Base-by-base conservation (phyloP, 2,888 invertebrate species). In the Coelopa pilipes region DNA sequence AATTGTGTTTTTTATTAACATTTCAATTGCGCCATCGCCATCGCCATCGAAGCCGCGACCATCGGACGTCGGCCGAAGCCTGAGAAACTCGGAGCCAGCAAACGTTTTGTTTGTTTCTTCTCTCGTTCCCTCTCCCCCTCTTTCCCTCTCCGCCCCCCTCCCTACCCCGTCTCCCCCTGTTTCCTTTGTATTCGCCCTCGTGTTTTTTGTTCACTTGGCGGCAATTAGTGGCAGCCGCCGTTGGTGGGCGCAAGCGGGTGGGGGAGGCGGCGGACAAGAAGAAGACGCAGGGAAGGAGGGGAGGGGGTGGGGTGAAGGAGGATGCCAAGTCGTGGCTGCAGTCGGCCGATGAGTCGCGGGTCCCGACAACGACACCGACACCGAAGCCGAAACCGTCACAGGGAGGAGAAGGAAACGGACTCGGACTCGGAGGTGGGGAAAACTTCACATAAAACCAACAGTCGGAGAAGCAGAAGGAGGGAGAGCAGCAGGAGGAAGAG, bases 1-100 rank as follows among this genome's bases (percentile, higher is more conserved):
- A 34, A 34, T 34, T 34, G 34, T 34, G 34, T 34, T 34, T 34
- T 34, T 34, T 34, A 34, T 34, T 69, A 68, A 68, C 69, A 55
- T 70, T 69, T 63, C 63, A 63, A 69, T 65, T 69, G 73, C 65
- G 67, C 63, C 47, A 24, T 11, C 50, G 67, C 63, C 47, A 24
- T 11, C 50, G 49, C 59, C 19, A 13, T 59, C 68, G 53, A 19
- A 19, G 55, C 59, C 34, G 34, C 34, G 34, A 4, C 34, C 34
- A 34, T 34, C 34, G n/a, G 60, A 34, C 60, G 15, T 17, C 13
- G 53, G 34, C 65, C 21, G 57, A 13, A n/a, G 65, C 46, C 65
- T 65, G 65, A 65, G 65, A 65, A 47, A 65, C 21, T n/a, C 19
- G 60, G 21, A 24, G 65, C 65, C 15, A 47, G 17, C 45, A 65